Percentiles rank a stretch among this genome's conserved stretches.
Evolutionary conservation across 2,113 vertebrate genomes (phyloP).

Genomic region (Mugil cephalus): DNA sequence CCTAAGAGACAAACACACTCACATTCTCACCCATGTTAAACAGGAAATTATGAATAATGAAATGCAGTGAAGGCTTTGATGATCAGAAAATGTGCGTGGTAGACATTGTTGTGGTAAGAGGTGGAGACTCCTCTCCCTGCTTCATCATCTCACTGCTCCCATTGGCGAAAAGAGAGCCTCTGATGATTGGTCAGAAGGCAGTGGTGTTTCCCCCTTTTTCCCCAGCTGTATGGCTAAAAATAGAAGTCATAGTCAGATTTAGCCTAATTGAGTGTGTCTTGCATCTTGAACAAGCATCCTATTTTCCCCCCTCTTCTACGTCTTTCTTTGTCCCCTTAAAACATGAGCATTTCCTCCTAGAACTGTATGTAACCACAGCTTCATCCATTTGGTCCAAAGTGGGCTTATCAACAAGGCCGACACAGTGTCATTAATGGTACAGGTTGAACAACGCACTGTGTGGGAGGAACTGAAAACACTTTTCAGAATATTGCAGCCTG

Average conservation of each 20-base stretch:
- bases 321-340: constrained; percentile 6
- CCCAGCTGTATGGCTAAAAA: constrained; percentile 73
- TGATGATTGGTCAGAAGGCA: constrained; percentile 70
- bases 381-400: constrained; percentile 22
- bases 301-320: constrained; percentile 1
- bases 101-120: constrained; percentile 2
- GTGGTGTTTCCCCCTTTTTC: constrained; percentile 63
- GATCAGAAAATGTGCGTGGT: constrained; percentile 14
- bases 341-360: constrained; percentile 42
- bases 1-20: neutral
- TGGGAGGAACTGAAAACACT: constrained; percentile 29
- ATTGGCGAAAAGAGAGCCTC: constrained; percentile 57
- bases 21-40: neutral
- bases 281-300: constrained; percentile 50
- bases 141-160: constrained; percentile 36
- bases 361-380: constrained; percentile 32
- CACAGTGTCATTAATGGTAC: constrained; percentile 32
- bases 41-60: constrained; percentile 1
- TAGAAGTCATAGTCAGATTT: constrained; percentile 66
- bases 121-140: constrained; percentile 26
- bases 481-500: constrained; percentile 14
- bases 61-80: constrained; percentile 1
- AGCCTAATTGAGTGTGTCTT: constrained; percentile 61
- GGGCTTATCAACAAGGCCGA: constrained; percentile 31
- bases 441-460: constrained; percentile 19